Evolutionary conservation across 2,888 invertebrate genomes (phyloP).

Genomic region (Rhagonycha lutea): DNA sequence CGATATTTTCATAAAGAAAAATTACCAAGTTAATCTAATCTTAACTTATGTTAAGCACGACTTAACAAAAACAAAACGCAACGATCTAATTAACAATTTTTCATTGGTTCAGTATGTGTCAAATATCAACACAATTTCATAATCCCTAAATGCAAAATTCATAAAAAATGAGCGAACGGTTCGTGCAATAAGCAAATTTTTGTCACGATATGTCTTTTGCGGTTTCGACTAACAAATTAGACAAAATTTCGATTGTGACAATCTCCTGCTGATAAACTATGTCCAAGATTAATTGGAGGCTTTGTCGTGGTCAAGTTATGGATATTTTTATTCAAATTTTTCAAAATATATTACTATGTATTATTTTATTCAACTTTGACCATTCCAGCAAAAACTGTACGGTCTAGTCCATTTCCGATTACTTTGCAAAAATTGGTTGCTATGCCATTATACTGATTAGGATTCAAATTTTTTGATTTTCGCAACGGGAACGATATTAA

Average conservation of each 20-base stretch:
- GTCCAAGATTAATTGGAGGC: background rate
- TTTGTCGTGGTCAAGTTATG: background rate
- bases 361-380: background rate
- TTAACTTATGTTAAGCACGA: background rate
- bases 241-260: background rate
- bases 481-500: background rate
- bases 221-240: background rate
- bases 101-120: background rate
- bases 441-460: background rate
- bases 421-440: background rate
- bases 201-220: background rate
- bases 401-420: background rate
- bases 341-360: background rate
- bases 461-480: background rate
- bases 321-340: background rate
- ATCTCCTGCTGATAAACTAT: background rate
- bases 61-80: background rate
- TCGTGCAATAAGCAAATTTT: background rate
- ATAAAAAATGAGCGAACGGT: background rate
- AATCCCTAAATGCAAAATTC: background rate
- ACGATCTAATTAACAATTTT: background rate
- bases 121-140: background rate
- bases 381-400: background rate
- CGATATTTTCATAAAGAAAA: conserved; percentile 1
- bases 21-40: background rate